Conservation (phyloP, 2,888 invertebrate species). For the Phyto melanocephala region DNA sequence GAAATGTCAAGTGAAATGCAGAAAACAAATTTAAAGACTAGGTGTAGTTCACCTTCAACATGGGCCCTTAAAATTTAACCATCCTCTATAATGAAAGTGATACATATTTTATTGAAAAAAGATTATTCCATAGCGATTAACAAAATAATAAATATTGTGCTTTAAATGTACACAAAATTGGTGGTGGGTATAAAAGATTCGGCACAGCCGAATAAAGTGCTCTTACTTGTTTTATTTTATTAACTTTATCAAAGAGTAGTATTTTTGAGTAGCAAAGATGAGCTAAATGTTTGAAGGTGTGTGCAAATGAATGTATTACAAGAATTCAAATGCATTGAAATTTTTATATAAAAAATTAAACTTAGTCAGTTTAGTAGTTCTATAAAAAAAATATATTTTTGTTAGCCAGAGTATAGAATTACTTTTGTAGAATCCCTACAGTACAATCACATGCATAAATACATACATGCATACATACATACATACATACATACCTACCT, state of each 20-base stretch:
- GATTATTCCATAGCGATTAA: no score
- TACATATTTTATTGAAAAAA: no score
- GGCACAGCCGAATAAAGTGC: no score
- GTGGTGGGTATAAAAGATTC: no score
- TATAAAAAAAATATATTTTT: background rate
- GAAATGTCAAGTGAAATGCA: no score
- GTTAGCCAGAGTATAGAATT: background rate
- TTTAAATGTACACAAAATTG: no score
- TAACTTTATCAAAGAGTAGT: background rate
- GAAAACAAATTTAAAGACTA: no score
- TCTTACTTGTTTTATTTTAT: constrained; percentile 8
- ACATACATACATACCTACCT: no score
- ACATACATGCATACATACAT: background rate
- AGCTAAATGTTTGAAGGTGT: background rate
- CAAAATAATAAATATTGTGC: no score
- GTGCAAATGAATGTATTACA: background rate
- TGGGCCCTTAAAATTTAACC: no score
- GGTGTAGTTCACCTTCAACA: no score
- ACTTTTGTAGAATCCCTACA: background rate
- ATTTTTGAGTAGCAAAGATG: background rate
- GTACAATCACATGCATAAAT: background rate
- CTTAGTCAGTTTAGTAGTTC: background rate
- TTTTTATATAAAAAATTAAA: background rate
- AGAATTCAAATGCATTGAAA: constrained; percentile 34
- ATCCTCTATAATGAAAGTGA: no score